phyloP scores from a whole-genome alignment of 2,888 invertebrate genomes.

The Clusia tigrina region DNA sequence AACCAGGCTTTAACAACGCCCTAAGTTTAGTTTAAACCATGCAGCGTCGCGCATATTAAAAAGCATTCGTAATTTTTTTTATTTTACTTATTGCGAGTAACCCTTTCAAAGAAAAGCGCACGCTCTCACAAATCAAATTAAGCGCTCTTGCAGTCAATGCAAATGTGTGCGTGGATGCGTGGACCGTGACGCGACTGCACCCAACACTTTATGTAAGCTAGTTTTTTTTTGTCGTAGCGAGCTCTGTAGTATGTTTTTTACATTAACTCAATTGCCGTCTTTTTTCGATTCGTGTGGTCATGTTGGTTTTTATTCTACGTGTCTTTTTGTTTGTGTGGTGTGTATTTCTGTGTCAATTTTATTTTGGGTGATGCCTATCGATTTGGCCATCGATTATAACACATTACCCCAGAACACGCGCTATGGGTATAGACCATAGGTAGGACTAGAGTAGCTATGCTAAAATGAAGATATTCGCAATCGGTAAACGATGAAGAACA shows the following conservation, averaged over 20 bases:
- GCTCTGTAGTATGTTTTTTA: neutral
- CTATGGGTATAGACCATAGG: too few species aligned
- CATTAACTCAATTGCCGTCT: conserved; percentile 10
- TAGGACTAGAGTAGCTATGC: too few species aligned
- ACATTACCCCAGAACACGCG: too few species aligned
- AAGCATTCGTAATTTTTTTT: conserved; percentile 15
- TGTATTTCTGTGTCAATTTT: neutral
- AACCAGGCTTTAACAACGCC: conserved; percentile 9
- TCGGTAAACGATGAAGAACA: too few species aligned
- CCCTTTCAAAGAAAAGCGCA: conserved; percentile 11
- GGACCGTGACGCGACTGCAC: conserved; percentile 17
- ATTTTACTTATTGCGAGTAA: neutral
- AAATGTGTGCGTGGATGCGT: neutral
- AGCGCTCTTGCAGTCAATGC: conserved; percentile 34
- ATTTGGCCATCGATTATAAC: too few species aligned
- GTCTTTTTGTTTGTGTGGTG: conserved; percentile 30
- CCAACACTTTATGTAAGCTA: conserved; percentile 10
- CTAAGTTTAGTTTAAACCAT: conserved; percentile 8
- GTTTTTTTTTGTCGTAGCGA: neutral
- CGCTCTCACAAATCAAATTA: conserved; percentile 35
- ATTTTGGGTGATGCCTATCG: too few species aligned
- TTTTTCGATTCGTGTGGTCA: conserved; percentile 38
- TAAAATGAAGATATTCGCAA: too few species aligned
- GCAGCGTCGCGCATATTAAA: conserved; percentile 10
- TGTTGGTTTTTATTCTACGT: conserved; percentile 33